Evolutionary conservation across 2,113 vertebrate genomes (phyloP).

Genomic region (Gopherus flavomarginatus): DNA sequence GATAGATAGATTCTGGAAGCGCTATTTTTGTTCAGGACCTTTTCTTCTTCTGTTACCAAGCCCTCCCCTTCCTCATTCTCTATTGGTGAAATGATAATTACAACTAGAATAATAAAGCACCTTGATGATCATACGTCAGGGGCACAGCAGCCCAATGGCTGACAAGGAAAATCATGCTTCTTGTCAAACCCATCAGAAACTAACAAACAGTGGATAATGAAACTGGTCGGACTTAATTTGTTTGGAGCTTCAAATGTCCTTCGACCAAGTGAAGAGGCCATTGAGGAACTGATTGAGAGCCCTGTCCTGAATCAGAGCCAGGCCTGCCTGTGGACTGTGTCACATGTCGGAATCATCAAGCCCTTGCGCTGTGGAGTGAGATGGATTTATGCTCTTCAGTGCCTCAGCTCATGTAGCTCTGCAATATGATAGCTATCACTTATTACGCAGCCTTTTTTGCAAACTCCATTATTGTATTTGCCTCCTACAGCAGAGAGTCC

Average conservation of each 20-base stretch:
- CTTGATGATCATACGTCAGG: not conserved
- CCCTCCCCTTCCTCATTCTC: not conserved
- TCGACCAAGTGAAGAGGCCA: not conserved
- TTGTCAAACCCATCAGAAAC: not conserved
- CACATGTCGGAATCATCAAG: no score
- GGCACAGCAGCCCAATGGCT: not conserved
- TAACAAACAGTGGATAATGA: not conserved
- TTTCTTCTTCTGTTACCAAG: no score
- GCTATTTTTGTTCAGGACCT: no score
- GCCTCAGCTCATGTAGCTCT: not conserved
- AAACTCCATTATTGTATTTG: not conserved
- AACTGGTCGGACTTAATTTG: not conserved
- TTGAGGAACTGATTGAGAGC: not conserved
- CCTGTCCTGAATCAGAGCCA: not conserved
- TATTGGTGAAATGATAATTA: no score
- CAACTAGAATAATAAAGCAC: not conserved
- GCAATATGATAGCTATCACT: not conserved
- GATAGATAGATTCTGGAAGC: no score
- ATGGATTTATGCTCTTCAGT: not conserved
- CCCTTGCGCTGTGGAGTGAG: not conserved
- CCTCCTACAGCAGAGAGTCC: not conserved
- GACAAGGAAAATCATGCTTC: not conserved
- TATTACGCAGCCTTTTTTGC: not conserved
- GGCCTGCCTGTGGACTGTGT: not conserved
- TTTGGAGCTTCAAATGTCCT: not conserved